Evolutionary conservation across 2,113 vertebrate species (phyloP).

Genomic region (Phycodurus eques): DNA sequence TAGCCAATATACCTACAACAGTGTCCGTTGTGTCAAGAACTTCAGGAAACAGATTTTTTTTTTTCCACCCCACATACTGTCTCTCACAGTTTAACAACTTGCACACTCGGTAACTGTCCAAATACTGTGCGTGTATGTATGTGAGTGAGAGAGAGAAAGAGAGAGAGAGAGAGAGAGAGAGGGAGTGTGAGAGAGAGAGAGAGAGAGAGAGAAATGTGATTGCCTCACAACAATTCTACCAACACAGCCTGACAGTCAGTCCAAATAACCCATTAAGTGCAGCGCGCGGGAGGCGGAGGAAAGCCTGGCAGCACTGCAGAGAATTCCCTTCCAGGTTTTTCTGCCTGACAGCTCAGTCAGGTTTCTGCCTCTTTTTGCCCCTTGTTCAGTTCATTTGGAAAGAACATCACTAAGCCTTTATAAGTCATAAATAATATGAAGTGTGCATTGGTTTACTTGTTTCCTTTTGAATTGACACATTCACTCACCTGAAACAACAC

Average conservation of each 20-base stretch:
- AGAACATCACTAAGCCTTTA: slow-evolving; percentile 15
- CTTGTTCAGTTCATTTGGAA: slow-evolving; percentile 29
- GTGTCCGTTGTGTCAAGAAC: too few species aligned
- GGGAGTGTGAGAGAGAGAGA: not conserved
- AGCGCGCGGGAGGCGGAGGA: slow-evolving; percentile 43
- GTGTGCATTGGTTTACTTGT: not conserved
- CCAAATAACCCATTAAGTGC: slow-evolving; percentile 68
- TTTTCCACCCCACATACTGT: too few species aligned
- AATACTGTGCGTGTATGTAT: too few species aligned
- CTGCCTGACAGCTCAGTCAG: slow-evolving; percentile 35
- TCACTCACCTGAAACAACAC: not conserved
- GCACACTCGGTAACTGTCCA: too few species aligned
- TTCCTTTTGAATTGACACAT: not conserved
- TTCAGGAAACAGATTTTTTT: too few species aligned
- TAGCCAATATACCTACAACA: too few species aligned
- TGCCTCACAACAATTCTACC: slow-evolving; percentile 50
- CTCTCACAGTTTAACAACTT: too few species aligned
- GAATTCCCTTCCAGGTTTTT: slow-evolving; percentile 41
- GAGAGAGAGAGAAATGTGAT: slow-evolving; percentile 27
- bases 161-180: slow-evolving; percentile 1
- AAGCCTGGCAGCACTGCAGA: slow-evolving; percentile 27
- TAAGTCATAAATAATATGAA: slow-evolving; percentile 1
- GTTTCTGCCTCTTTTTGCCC: slow-evolving; percentile 27
- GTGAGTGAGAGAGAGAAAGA: too few species aligned
- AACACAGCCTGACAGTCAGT: slow-evolving; percentile 50